These are phyloP conservation scores for Monochamus saltuarius DNA, from an alignment of 1,140 invertebrate genomes.

Conservation along the genomic window DNA sequence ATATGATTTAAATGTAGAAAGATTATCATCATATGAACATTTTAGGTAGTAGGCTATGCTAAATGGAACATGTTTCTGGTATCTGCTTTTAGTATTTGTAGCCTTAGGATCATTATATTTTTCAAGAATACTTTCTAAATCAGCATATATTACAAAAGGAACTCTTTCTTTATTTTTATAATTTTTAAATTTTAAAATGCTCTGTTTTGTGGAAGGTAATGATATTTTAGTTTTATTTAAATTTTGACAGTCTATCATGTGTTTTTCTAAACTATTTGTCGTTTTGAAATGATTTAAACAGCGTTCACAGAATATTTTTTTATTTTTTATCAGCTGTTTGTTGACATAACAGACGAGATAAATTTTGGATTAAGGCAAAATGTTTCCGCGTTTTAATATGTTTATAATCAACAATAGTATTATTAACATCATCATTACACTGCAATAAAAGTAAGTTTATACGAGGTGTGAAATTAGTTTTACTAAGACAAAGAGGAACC, in stretches of 20 bases:
- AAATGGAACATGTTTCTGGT: conserved; percentile 43
- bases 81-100: conserved; percentile 10
- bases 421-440: conserved; percentile 1
- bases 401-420: not conserved
- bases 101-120: conserved; percentile 5
- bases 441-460: conserved; percentile 1
- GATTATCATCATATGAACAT: conserved; percentile 30
- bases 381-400: conserved; percentile 7
- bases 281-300: conserved; percentile 29
- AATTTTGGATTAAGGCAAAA: conserved; percentile 26
- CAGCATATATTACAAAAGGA: conserved; percentile 45
- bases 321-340: conserved; percentile 23
- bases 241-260: conserved; percentile 21
- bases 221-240: conserved; percentile 21
- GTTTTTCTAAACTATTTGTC: conserved; percentile 15
- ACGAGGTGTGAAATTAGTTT: conserved; percentile 3
- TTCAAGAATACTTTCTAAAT: conserved; percentile 42
- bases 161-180: conserved; percentile 30
- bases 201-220: conserved; percentile 14
- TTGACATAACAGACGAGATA: conserved; percentile 25
- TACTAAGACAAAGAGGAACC: not conserved
- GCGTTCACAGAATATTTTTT: conserved; percentile 28
- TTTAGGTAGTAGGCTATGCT: conserved; percentile 25
- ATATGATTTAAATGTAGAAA: conserved; percentile 39
- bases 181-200: no score